Percentiles rank a stretch among this genome's conserved stretches.
Evolutionary conservation across 2,888 invertebrate species (phyloP).

Genomic region (Tuberolachnus salignus): DNA sequence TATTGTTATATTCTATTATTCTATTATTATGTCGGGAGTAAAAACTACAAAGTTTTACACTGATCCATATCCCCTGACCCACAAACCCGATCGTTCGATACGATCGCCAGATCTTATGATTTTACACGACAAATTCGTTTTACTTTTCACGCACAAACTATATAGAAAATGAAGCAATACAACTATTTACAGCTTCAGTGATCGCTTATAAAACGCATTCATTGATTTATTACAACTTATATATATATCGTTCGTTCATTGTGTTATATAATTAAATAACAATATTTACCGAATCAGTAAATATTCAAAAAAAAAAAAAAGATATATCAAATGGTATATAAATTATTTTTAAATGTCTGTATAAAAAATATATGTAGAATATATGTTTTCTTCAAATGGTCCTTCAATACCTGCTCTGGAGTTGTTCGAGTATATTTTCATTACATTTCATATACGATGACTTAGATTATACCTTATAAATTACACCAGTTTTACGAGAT

Average conservation of each 20-base stretch:
- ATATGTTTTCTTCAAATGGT: constrained; percentile 7
- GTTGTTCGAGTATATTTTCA: not conserved
- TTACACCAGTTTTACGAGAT: constrained; percentile 24
- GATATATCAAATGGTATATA: no score
- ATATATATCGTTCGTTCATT: not conserved
- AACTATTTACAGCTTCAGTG: constrained; percentile 37
- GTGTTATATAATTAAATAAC: no score
- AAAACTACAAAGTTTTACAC: constrained; percentile 38
- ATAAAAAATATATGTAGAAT: not conserved
- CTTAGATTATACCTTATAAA: not conserved
- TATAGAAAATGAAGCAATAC: constrained; percentile 25
- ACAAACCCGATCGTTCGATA: constrained; percentile 47
- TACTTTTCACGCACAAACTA: constrained; percentile 50
- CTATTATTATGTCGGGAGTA: constrained; percentile 1
- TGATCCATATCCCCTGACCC: constrained; percentile 49
- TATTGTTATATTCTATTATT: not conserved
- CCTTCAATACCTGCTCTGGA: not conserved
- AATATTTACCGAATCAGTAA: no score
- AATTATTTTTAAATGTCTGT: not conserved
- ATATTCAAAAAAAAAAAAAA: no score
- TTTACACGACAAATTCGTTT: constrained; percentile 44
- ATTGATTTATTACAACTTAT: constrained; percentile 9
- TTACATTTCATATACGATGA: not conserved
- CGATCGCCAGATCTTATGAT: constrained; percentile 27
- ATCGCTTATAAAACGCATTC: not conserved